Evolutionary conservation across 2,113 vertebrate species (phyloP).

Genomic region (Plecotus auritus): DNA sequence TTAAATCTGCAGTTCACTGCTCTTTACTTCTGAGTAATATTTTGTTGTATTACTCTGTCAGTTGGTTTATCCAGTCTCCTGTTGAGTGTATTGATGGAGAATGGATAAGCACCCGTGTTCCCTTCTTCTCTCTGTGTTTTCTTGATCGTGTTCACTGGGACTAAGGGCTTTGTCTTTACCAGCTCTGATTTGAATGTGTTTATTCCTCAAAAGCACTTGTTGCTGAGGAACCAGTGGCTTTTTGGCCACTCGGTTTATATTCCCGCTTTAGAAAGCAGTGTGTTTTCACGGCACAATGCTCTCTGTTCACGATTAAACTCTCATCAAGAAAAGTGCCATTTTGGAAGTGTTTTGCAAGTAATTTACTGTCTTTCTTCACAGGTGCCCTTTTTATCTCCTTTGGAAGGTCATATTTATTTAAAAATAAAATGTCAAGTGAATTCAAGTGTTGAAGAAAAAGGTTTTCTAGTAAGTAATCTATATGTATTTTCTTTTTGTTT

Average conservation of each 20-base stretch:
- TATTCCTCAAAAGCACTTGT: conserved; percentile 37
- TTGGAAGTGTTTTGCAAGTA: conserved; percentile 44
- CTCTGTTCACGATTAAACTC: conserved; percentile 22
- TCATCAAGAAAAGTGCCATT: conserved; percentile 13
- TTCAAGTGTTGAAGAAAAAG: conserved; percentile 90
- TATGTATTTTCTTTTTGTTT: background rate
- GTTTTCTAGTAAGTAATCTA: conserved; percentile 91
- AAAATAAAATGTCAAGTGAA: conserved; percentile 94
- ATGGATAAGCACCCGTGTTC: background rate
- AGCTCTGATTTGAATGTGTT: conserved; percentile 16
- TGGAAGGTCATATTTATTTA: conserved; percentile 94
- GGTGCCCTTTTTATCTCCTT: conserved; percentile 93
- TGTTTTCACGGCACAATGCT: conserved; percentile 21
- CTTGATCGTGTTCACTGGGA: background rate
- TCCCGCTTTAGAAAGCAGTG: conserved; percentile 31
- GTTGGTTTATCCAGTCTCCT: background rate
- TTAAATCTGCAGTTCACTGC: background rate
- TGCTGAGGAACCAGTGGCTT: conserved; percentile 28
- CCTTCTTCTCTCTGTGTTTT: background rate
- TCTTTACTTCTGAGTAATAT: background rate
- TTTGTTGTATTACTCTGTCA: background rate
- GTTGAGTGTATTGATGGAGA: background rate
- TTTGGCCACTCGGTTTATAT: background rate
- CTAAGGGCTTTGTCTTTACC: conserved; percentile 25
- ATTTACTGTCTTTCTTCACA: conserved; percentile 66